Evolutionary conservation across 2,797 vertebrate genomes (phyloP).

Genomic region (Aphelocoma californica): DNA sequence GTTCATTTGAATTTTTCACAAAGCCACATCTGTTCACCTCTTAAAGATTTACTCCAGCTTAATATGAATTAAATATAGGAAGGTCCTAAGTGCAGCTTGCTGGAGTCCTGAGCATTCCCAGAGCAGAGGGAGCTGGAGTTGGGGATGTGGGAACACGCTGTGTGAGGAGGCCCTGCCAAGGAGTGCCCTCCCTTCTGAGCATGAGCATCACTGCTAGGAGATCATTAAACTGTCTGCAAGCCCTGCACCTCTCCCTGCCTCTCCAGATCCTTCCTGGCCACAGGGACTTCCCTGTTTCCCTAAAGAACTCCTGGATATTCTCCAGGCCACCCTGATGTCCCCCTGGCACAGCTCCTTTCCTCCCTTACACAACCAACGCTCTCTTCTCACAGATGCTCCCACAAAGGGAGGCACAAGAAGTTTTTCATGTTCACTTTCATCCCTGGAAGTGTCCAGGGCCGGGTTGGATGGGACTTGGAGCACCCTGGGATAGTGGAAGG

Average conservation of each 20-base stretch:
- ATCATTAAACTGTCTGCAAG: neutral
- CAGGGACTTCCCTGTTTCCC: neutral
- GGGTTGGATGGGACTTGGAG: fast-evolving
- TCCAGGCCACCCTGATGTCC: neutral
- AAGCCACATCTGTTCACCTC: conserved; percentile 49
- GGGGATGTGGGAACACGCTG: fast-evolving
- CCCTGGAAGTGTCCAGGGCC: neutral
- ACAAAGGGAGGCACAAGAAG: neutral
- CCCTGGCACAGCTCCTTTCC: neutral
- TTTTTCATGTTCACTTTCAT: neutral
- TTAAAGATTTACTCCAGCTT: neutral
- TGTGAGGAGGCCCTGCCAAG: fast-evolving
- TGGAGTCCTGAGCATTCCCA: neutral
- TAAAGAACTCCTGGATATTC: neutral
- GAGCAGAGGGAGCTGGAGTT: neutral
- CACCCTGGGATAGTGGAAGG: neutral
- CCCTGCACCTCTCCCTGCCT: neutral
- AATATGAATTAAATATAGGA: conserved; percentile 3
- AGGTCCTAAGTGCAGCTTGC: neutral
- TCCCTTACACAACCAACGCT: fast-evolving
- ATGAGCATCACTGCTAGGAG: neutral
- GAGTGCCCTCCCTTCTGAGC: neutral
- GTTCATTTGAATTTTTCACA: conserved; percentile 14
- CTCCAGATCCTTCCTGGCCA: neutral
- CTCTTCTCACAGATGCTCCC: neutral